Conservation (phyloP, 2,113 vertebrate genomes). For the rat (Rattus norvegicus) region DNA sequence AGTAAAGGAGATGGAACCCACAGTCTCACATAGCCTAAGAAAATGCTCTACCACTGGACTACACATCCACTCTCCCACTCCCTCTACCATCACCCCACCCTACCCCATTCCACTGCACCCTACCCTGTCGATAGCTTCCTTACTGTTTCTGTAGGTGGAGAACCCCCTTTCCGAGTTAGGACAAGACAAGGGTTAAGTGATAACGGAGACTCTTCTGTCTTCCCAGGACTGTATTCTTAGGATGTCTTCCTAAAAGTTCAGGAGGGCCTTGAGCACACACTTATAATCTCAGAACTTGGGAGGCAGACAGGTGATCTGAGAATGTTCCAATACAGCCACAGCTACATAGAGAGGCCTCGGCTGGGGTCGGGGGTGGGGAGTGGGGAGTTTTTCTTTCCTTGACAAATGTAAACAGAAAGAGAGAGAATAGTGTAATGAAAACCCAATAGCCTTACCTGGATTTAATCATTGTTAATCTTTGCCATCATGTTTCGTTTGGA, state of each 20-base stretch:
- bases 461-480: not conserved
- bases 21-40: not conserved
- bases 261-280: not conserved
- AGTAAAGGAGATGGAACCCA: not conserved
- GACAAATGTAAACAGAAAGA: not conserved
- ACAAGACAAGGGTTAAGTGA: not conserved
- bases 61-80: not conserved
- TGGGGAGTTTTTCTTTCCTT: not conserved
- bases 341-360: not conserved
- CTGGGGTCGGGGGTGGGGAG: no score
- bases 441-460: not conserved
- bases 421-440: slow-evolving; percentile 13
- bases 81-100: not conserved
- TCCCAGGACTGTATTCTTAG: not conserved
- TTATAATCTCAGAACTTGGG: not conserved
- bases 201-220: not conserved
- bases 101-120: not conserved
- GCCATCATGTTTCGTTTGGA: not conserved
- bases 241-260: not conserved
- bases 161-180: not conserved
- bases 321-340: not conserved
- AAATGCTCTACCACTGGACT: not conserved
- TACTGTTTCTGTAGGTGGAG: not conserved
- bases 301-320: not conserved
- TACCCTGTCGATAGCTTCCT: not conserved